These are phyloP conservation scores for Hoplostethus mediterraneus DNA, from an alignment of 2,797 vertebrate species.

Conservation along the genomic window DNA sequence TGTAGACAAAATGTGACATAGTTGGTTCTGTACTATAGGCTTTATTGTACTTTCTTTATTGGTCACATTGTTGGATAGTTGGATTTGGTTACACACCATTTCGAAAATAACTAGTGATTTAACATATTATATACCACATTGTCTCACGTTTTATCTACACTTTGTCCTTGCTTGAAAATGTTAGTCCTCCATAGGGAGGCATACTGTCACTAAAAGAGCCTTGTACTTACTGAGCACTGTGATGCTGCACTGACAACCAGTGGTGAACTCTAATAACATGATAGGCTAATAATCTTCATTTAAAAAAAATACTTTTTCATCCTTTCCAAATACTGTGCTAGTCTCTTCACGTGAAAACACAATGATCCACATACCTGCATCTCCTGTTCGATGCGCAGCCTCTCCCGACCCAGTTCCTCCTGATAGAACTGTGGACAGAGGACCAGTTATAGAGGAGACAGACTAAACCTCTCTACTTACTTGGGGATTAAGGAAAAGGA, in stretches of 20 bases:
- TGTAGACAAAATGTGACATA: not conserved
- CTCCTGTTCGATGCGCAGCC: conserved; percentile 86
- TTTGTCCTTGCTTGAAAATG: conserved; percentile 15
- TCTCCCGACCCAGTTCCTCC: conserved; percentile 85
- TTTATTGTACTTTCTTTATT: too few species aligned
- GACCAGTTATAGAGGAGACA: conserved; percentile 14
- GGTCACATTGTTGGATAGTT: too few species aligned
- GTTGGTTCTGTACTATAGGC: not conserved
- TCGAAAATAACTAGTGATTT: not conserved
- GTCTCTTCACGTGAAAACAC: not conserved
- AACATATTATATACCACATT: not conserved
- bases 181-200: conserved; percentile 50
- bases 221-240: conserved; percentile 12
- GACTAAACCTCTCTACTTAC: conserved; percentile 7
- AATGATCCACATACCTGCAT: conserved; percentile 82
- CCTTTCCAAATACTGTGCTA: not conserved
- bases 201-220: conserved; percentile 35
- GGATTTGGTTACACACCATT: not conserved
- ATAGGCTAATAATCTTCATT: not conserved
- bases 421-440: conserved; percentile 82
- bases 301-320: not conserved
- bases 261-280: conserved; percentile 47
- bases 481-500: not conserved
- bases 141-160: not conserved
- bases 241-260: conserved; percentile 57